These are phyloP conservation scores for Spea bombifrons DNA, from an alignment of 2,113 vertebrate species.

Conservation along the genomic window DNA sequence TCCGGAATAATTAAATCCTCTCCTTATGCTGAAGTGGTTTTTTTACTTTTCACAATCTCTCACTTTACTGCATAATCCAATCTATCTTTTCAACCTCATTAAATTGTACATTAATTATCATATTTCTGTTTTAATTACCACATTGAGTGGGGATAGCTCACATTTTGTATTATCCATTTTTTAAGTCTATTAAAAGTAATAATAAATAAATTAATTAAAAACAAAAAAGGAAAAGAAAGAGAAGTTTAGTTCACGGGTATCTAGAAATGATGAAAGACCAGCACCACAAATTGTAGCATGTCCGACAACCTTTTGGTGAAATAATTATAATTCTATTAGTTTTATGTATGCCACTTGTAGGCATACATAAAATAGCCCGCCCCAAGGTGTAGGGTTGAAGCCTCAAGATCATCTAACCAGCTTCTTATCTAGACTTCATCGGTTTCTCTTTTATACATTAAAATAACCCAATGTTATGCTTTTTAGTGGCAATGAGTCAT, in stretches of 20 bases:
- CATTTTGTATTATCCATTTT: slow-evolving; percentile 8
- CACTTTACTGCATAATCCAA: background rate
- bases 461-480: too few species aligned
- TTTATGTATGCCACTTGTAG: too few species aligned
- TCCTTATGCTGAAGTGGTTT: background rate
- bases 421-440: too few species aligned
- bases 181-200: background rate
- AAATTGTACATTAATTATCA: slow-evolving; percentile 25
- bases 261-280: slow-evolving; percentile 1
- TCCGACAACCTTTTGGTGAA: background rate
- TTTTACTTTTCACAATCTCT: background rate
- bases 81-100: slow-evolving; percentile 22
- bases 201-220: too few species aligned
- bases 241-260: background rate
- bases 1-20: background rate
- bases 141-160: slow-evolving; percentile 17
- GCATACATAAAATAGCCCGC: too few species aligned
- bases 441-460: too few species aligned
- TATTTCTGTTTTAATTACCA: slow-evolving; percentile 27
- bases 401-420: too few species aligned
- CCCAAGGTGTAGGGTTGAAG: too few species aligned
- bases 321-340: too few species aligned
- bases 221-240: background rate
- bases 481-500: too few species aligned
- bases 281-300: background rate